Evolutionary conservation across 2,113 vertebrate species (phyloP), one percentile per base, ranked within the genome.

Genomic region (Rhadina sibilatrix): DNA sequence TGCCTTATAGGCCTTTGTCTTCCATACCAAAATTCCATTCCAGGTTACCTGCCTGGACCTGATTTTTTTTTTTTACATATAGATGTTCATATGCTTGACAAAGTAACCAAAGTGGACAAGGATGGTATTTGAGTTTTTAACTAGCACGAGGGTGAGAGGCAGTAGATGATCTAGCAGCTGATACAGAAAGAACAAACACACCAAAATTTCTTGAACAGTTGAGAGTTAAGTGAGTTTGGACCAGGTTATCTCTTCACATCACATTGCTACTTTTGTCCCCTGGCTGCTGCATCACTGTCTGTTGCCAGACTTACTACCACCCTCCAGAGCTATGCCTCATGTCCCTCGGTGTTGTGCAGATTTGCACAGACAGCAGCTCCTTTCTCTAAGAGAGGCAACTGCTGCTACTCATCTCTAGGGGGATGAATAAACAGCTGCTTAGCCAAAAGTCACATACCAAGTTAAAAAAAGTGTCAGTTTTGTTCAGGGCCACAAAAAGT

Each of bases 341-440:
- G 6, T 57, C 38, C 65, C 33, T 59, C 50, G 1, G 1, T 0
- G 0, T 9, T 42, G 24, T 3, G 12, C 33, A 17, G 44, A 21
- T 85, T 46, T 63, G 35, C 70, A 40, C 7, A 49, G 28, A 17
- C 28, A 50, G 42, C 50, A 74, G 46, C 54, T 52, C 15, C 76
- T 87, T 93, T 75, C 70, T 66, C 38, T 44, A 30, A 69, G 60
- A 54, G n/a, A 66, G 20, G 5, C 49, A 76, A 77, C 10, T 14
- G 18, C 66, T 84, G 35, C 49, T 37, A 50, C 31, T 54, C 24
- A 22, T 56, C 60, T 87, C 31, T 53, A 44, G 46, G 47, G 23
- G 18, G 23, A 12, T 46, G 53, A 87, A 89, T 71, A 82, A 87
- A 64, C 38, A 84, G 69, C 15, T 24, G 17, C 59, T 89, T 76